Evolutionary conservation across 2,888 invertebrate genomes (phyloP).

Genomic region (Tribolium freemani): DNA sequence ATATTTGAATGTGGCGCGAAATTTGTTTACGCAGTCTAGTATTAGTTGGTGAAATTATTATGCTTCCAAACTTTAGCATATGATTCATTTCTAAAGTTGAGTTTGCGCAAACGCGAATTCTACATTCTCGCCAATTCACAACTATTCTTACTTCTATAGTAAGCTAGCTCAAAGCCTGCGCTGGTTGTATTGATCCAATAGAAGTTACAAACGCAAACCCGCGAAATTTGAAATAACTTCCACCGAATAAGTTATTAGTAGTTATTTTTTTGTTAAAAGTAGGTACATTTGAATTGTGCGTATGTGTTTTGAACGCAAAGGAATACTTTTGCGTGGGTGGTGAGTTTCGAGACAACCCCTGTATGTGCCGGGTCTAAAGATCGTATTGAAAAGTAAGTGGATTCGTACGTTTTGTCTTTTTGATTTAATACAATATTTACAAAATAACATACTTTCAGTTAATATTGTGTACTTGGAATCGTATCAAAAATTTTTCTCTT

Average conservation of each 20-base stretch:
- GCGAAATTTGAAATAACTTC: not conserved
- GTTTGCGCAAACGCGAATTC: not conserved
- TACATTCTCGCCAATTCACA: not conserved
- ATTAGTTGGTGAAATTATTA: not conserved
- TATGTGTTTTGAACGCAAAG: no score
- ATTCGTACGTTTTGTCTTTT: not conserved
- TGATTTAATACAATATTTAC: conserved; percentile 5
- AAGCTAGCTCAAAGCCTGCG: not conserved
- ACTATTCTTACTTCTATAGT: not conserved
- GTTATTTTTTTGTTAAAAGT: no score
- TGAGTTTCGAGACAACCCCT: no score
- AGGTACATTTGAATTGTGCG: no score
- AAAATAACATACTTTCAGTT: conserved; percentile 15
- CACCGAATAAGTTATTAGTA: no score
- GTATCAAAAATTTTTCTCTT: conserved; percentile 23
- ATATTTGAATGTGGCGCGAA: not conserved
- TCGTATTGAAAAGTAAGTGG: not conserved
- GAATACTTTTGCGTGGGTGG: no score
- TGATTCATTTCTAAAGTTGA: not conserved
- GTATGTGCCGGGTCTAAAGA: not conserved
- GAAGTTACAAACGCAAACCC: not conserved
- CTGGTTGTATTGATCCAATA: not conserved
- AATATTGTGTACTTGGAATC: conserved; percentile 25
- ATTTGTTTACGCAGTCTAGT: not conserved
- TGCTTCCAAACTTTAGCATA: not conserved